These are phyloP conservation scores for Zenarchopterus dispar DNA, from an alignment of 2,797 vertebrate genomes.

Conservation along the genomic window DNA sequence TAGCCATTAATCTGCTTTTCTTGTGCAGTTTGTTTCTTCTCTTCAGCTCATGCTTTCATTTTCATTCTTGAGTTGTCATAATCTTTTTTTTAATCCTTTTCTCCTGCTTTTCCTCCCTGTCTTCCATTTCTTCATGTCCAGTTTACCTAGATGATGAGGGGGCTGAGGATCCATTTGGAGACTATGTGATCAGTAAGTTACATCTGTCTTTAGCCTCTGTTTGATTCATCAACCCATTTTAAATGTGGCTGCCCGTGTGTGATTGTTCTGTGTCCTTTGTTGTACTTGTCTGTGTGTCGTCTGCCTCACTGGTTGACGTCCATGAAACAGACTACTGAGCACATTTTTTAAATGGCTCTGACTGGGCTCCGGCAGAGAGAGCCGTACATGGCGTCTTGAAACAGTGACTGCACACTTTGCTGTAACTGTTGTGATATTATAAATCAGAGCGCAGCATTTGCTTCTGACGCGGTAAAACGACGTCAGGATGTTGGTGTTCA, in stretches of 20 bases:
- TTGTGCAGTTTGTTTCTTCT: conserved; percentile 23
- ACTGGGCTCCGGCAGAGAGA: conserved; percentile 26
- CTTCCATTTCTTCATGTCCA: conserved; percentile 44
- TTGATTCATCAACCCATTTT: conserved; percentile 11
- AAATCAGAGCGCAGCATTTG: conserved; percentile 25
- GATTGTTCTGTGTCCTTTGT: conserved; percentile 37
- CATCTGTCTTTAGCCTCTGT: conserved; percentile 33
- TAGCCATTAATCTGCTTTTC: conserved; percentile 20
- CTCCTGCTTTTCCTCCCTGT: conserved; percentile 30
- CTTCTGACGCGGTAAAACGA: conserved; percentile 27
- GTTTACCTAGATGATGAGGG: conserved; percentile 77
- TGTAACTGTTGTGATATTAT: conserved; percentile 31
- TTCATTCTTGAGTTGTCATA: conserved; percentile 49
- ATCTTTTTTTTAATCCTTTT: conserved; percentile 45
- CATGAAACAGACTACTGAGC: conserved; percentile 22
- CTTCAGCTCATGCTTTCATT: conserved; percentile 14
- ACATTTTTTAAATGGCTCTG: conserved; percentile 20
- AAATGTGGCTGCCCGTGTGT: conserved; percentile 20
- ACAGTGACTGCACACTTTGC: conserved; percentile 6
- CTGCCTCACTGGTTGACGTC: conserved; percentile 21
- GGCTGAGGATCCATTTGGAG: conserved; percentile 78
- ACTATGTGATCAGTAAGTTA: conserved; percentile 84
- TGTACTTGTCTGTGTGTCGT: conserved; percentile 26
- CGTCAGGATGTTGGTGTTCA: conserved; percentile 24
- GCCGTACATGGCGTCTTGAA: conserved; percentile 9